phyloP scores from a whole-genome alignment of 2,888 invertebrate species.

The Dromius quadrimaculatus region DNA sequence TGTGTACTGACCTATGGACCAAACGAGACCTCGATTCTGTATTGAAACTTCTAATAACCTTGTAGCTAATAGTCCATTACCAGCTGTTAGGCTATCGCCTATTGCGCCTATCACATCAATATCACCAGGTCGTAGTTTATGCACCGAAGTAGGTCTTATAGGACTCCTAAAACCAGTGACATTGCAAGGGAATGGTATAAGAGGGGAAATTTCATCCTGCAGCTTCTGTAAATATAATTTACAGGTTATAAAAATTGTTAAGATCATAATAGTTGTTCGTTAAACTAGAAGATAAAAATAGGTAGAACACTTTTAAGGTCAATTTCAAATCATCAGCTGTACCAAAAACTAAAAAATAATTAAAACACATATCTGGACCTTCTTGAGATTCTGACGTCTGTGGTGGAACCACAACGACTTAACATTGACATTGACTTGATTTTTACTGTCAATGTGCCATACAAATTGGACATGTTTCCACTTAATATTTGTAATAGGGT shows the following conservation, averaged over 20 bases:
- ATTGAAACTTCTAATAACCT: conserved; percentile 64
- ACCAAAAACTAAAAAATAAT: conserved; percentile 2
- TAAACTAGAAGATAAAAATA: too few relatives aligned
- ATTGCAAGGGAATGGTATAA: conserved; percentile 63
- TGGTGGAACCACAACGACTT: too few relatives aligned
- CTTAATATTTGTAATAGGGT: too few relatives aligned
- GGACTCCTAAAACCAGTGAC: conserved; percentile 60
- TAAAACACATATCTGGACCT: too few relatives aligned
- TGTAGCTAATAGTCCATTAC: conserved; percentile 69
- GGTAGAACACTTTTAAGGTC: too few relatives aligned
- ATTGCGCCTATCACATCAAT: conserved; percentile 72
- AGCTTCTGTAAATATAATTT: conserved; percentile 58
- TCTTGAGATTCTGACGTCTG: too few relatives aligned
- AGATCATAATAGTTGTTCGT: too few relatives aligned
- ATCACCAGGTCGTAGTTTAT: conserved; percentile 69
- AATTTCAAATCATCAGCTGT: too few relatives aligned
- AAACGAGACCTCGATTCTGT: conserved; percentile 68
- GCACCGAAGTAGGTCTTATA: conserved; percentile 68
- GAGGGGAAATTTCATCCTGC: conserved; percentile 58
- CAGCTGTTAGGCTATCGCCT: conserved; percentile 74
- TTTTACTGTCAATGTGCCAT: too few relatives aligned
- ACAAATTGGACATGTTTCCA: too few relatives aligned
- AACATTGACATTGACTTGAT: too few relatives aligned
- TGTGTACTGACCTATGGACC: conserved; percentile 68
- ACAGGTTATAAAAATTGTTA: too few relatives aligned